phyloP scores from a whole-genome alignment of 1,140 invertebrate species.

The Tyrophagus putrescentiae region DNA sequence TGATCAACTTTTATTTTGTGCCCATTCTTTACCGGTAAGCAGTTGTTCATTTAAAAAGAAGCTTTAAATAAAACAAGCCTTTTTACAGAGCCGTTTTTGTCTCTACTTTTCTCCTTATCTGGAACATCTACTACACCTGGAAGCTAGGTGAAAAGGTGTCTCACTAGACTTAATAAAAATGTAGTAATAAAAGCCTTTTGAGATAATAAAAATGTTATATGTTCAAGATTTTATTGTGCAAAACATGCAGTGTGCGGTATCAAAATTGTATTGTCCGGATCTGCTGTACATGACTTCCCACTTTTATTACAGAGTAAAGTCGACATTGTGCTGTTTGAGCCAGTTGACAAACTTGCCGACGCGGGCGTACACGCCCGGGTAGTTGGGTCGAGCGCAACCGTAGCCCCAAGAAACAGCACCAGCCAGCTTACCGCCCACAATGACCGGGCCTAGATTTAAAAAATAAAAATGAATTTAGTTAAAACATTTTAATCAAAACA shows the following conservation, averaged over 20 bases:
- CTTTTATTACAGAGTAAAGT: too few relatives aligned
- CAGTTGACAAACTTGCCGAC: conserved; percentile 21
- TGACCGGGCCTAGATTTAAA: too few relatives aligned
- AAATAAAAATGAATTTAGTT: too few relatives aligned
- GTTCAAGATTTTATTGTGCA: too few relatives aligned
- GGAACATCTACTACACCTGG: conserved; percentile 17
- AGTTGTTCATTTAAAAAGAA: not conserved
- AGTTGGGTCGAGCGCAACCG: conserved; percentile 73
- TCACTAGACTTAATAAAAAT: too few relatives aligned
- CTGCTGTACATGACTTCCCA: too few relatives aligned
- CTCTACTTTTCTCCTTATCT: conserved; percentile 7
- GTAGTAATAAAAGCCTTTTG: too few relatives aligned
- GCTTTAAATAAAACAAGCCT: too few relatives aligned
- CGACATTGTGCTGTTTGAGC: conserved; percentile 22
- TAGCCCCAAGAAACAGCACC: conserved; percentile 43
- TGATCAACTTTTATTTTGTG: conserved; percentile 19
- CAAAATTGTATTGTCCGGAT: too few relatives aligned
- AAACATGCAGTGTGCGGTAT: too few relatives aligned
- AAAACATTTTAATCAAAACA: too few relatives aligned
- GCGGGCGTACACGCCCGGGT: conserved; percentile 42
- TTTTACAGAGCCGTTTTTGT: conserved; percentile 1
- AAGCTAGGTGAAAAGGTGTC: conserved; percentile 19
- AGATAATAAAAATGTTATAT: too few relatives aligned
- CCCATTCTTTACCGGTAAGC: conserved; percentile 9
- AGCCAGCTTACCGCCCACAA: not conserved